Percentiles rank a stretch among this genome's conserved stretches.
Evolutionary conservation across 2,113 vertebrate species (phyloP).

Genomic region (Crotalus horridus): DNA sequence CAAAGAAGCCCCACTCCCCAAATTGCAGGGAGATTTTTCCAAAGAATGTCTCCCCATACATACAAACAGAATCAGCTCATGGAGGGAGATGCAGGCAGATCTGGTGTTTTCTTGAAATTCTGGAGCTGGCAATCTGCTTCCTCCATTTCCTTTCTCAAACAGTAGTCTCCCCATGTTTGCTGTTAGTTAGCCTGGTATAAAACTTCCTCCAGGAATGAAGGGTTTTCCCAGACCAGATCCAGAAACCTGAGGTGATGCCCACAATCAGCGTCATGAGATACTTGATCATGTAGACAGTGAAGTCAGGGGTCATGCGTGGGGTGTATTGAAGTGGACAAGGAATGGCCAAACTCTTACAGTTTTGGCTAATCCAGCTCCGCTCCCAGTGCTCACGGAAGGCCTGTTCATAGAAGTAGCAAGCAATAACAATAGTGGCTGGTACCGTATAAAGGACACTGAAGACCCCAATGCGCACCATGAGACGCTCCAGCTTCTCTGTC

Average conservation of each 20-base stretch:
- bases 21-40: background rate
- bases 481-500: conserved; percentile 93
- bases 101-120: background rate
- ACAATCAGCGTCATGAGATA: conserved; percentile 99
- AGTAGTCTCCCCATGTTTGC: conserved; percentile 91
- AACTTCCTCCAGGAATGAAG: conserved; percentile 96
- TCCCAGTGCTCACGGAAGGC: conserved; percentile 96
- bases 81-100: background rate
- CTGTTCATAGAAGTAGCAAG: conserved; percentile 98
- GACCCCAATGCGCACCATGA: conserved; percentile 96
- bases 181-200: conserved; percentile 88
- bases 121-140: conserved; percentile 9
- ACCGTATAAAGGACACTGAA: conserved; percentile 98
- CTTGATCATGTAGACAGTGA: conserved; percentile 99
- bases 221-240: conserved; percentile 99
- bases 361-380: conserved; percentile 90
- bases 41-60: background rate
- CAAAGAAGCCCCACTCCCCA: background rate
- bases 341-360: conserved; percentile 92
- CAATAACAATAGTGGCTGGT: conserved; percentile 94
- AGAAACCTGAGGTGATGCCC: conserved; percentile 97
- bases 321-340: conserved; percentile 85
- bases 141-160: conserved; percentile 69
- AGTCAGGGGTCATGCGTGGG: conserved; percentile 90
- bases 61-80: background rate